Evolutionary conservation across 2,797 vertebrate species (phyloP).

Genomic region (Bovichtus diacanthus): DNA sequence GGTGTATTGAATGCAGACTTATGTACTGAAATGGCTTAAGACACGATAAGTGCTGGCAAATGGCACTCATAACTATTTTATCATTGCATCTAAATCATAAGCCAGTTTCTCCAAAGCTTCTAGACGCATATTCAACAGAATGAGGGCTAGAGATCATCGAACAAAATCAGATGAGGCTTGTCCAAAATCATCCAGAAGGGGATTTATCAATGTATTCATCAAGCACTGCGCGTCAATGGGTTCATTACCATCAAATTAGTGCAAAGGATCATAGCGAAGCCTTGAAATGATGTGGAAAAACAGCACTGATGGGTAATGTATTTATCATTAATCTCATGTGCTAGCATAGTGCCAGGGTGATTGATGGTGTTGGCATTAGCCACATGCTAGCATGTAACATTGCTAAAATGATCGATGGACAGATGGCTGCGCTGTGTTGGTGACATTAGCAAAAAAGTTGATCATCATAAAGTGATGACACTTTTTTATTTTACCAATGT

Average conservation of each 20-base stretch:
- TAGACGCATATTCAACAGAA: constrained; percentile 61
- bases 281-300: constrained; percentile 82
- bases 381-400: constrained; percentile 50
- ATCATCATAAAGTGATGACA: not conserved
- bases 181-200: constrained; percentile 72
- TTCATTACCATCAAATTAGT: constrained; percentile 84
- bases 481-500: not conserved
- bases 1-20: not conserved
- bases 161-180: constrained; percentile 77
- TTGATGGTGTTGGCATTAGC: constrained; percentile 48
- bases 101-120: constrained; percentile 14
- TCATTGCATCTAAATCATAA: constrained; percentile 13
- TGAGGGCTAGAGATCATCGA: constrained; percentile 65
- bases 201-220: constrained; percentile 81
- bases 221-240: constrained; percentile 74
- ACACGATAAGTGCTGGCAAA: constrained; percentile 6
- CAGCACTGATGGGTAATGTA: too few species aligned
- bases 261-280: constrained; percentile 73
- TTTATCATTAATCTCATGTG: too few species aligned
- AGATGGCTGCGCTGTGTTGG: constrained; percentile 1
- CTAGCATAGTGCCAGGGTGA: constrained; percentile 54
- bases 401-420: constrained; percentile 35
- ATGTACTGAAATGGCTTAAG: not conserved
- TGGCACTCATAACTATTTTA: constrained; percentile 26
- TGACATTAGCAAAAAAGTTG: constrained; percentile 1